Evolutionary conservation across 2,113 vertebrate species (phyloP).

Genomic region (Orientallactaga bullata): DNA sequence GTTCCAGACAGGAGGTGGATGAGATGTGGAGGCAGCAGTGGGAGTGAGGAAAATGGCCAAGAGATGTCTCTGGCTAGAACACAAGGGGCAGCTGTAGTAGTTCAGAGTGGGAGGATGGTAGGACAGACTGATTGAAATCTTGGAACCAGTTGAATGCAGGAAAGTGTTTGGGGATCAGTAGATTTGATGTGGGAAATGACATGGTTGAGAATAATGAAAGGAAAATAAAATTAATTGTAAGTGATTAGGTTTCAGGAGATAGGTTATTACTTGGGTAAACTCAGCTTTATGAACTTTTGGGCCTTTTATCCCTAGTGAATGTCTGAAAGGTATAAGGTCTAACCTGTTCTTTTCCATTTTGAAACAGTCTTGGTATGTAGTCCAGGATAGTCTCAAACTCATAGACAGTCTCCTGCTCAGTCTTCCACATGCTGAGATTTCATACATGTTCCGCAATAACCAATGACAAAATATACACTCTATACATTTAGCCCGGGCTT

Average conservation of each 20-base stretch:
- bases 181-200: constrained; percentile 40
- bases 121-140: constrained; percentile 61
- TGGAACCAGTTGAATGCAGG: constrained; percentile 26
- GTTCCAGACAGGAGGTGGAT: constrained; percentile 70
- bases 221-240: constrained; percentile 47
- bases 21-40: constrained; percentile 59
- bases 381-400: neutral
- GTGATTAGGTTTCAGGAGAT: constrained; percentile 44
- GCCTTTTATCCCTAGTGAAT: neutral
- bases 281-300: constrained; percentile 33
- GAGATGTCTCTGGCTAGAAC: constrained; percentile 58
- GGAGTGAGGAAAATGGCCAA: constrained; percentile 51
- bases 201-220: constrained; percentile 20
- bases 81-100: constrained; percentile 57
- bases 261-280: constrained; percentile 34
- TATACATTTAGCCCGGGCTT: too few species aligned
- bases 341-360: neutral
- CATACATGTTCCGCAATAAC: neutral
- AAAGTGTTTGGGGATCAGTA: constrained; percentile 23
- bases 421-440: neutral
- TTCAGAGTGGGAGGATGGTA: constrained; percentile 50
- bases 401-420: neutral
- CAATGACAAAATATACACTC: too few species aligned
- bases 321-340: neutral
- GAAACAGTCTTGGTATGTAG: neutral